Base-by-base conservation (phyloP, 2,888 invertebrate genomes). In the Polyploca ridens region DNA sequence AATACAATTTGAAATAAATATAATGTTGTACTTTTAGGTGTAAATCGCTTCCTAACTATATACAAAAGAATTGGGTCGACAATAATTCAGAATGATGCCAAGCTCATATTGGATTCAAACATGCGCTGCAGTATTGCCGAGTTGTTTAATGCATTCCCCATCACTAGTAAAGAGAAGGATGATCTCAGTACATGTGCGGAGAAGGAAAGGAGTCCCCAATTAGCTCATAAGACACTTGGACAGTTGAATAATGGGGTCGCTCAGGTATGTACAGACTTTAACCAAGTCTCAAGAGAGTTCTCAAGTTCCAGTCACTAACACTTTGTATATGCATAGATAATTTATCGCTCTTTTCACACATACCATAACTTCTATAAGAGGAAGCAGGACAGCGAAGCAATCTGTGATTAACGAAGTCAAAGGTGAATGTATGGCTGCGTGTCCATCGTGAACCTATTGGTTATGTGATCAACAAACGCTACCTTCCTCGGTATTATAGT, bases 141-240 rank as follows among this genome's bases (percentile, higher is more conserved):
- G 75, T 85, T 97, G 57, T 90, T 96, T 62, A 95, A 95, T 74
- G 94, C 95, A 10, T 96, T 95, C 82, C 97, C 97, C 0, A 93
- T 97, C 58, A 96, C 96, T 5, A 95, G 94, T 67, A 94, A 93
- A 72, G 97, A 97, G 88, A 95, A 96, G 64, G 96, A 96, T 77
- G 97, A 97, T 71, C 88, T 97, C 41, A 93, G 95, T 68, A 96
- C 96, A 19, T 95, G 95, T 49, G 95, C 95, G 0, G 97, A 97
- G 79, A 95, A 96, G 74, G 96, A 96, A 75, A 85, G 95, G 61
- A 92, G 94, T 68, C 94, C 95, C 14, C 95, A 94, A 66, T 82
- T 93, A 58, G 91, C 95, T 66, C 95, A 95, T 85, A 92, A 91
- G 73, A 94, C 95, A 14, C 94, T 96, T 78, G 96, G 96, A 0